Base-by-base conservation (phyloP, 2,113 vertebrate genomes). In the Salvelinus fontinalis region DNA sequence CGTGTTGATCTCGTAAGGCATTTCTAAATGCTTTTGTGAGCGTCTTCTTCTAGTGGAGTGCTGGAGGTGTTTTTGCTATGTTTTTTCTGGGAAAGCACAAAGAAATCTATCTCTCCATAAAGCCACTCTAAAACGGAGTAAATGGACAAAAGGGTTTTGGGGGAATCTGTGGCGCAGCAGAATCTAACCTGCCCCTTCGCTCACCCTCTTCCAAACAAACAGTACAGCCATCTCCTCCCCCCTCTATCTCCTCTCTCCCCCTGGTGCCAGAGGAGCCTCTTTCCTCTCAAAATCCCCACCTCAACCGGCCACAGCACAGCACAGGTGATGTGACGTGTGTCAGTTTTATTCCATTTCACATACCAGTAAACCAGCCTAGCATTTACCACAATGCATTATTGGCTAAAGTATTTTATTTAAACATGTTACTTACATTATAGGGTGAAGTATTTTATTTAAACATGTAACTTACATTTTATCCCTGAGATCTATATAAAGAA, bases 21-120 rank as follows among this genome's bases (percentile, higher is more conserved):
- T 90, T 91, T 90, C 85, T 82, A 79, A 3, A 71, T 57, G 83
- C 83, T 80, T 92, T 90, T 91, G 87, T 86, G 85, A 89, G 71
- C 78, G 76, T 84, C 89, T 81, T 87, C 82, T 87, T 85, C 84
- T 74, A 70, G 80, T 82, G 87, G 82, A 83, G 84, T 73, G 81
- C 78, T 85, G 84, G 76, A 87, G 71, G 80, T 92, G 76, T 90
- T 90, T 86, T 85, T 86, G 79, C 79, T 71, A 91, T 67, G 78
- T 34, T 88, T 91, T 77, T 80, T 67, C n/a, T 70, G 84, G 88
- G 80, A 81, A 82, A 88, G 88, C 83, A 89, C 89, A 91, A 90
- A 90, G 87, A 92, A 91, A 90, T 89, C 88, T 90, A 89, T 92
- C 88, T 91, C 84, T 89, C 80, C 75, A 81, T 75, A 86, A 89